Percentiles rank a stretch among this genome's conserved stretches.
Conservation (phyloP, 2,888 invertebrate genomes). For the Drosophila buzzatii region DNA sequence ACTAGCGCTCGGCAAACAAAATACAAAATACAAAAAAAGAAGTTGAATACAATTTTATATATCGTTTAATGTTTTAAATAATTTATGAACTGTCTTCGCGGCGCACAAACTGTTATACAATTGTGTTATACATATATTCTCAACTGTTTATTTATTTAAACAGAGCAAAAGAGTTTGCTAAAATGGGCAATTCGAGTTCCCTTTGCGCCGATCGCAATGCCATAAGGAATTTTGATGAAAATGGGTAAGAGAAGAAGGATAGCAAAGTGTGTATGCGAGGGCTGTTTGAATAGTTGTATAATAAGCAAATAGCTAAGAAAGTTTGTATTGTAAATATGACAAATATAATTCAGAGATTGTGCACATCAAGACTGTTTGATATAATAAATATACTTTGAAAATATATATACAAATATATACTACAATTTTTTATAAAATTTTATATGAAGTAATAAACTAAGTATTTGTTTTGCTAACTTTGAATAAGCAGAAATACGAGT, state of each 20-base stretch:
- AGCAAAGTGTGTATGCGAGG: background rate
- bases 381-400: too few relatives aligned
- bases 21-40: constrained; percentile 1
- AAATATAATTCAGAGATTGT: too few relatives aligned
- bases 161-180: background rate
- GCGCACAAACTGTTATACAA: constrained; percentile 9
- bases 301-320: background rate
- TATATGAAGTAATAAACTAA: too few relatives aligned
- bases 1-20: constrained; percentile 23
- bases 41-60: background rate
- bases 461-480: too few relatives aligned
- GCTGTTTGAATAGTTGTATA: background rate
- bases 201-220: constrained; percentile 83
- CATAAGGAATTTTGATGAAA: constrained; percentile 75
- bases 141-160: background rate
- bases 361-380: too few relatives aligned
- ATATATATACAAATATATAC: too few relatives aligned
- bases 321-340: too few relatives aligned
- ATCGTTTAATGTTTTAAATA: constrained; percentile 13
- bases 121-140: background rate
- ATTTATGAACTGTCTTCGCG: constrained; percentile 10
- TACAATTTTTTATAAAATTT: too few relatives aligned
- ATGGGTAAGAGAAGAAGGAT: constrained; percentile 74
- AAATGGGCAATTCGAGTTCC: constrained; percentile 84
- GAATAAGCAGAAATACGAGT: too few relatives aligned